Percentiles rank a stretch among this genome's conserved stretches.
Evolutionary conservation across 2,797 vertebrate genomes (phyloP).

Genomic region (Molossus molossus): DNA sequence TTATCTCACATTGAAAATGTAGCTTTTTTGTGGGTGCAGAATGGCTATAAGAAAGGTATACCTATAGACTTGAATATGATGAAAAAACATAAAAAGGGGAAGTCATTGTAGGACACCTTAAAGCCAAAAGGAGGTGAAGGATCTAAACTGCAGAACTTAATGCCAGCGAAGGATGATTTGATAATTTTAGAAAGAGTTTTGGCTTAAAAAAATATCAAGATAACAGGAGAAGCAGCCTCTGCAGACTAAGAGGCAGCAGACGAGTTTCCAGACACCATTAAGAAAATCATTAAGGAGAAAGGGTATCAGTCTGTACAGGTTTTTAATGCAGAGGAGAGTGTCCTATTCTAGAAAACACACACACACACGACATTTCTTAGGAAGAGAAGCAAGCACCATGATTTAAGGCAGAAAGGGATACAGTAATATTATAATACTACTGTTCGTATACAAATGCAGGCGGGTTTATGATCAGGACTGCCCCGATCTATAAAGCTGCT

Average conservation of each 20-base stretch:
- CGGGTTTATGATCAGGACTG: not conserved
- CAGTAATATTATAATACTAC: too few relatives aligned
- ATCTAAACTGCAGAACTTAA: not conserved
- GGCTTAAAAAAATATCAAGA: not conserved
- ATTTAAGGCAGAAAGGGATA: not conserved
- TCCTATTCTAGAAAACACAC: fast-evolving
- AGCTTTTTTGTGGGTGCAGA: not conserved
- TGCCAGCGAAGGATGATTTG: not conserved
- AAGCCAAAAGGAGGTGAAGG: not conserved
- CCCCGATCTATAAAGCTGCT: not conserved
- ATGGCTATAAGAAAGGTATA: not conserved
- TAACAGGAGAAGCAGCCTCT: not conserved
- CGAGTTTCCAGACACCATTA: not conserved
- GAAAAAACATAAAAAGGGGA: not conserved
- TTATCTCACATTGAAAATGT: not conserved
- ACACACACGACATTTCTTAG: not conserved
- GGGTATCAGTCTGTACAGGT: not conserved
- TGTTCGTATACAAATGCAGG: not conserved
- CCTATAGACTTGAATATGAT: not conserved
- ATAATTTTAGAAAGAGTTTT: not conserved
- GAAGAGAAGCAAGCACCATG: not conserved
- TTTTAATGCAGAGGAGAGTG: not conserved
- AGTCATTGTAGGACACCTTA: not conserved
- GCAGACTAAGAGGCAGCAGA: not conserved
- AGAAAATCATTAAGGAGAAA: not conserved